Evolutionary conservation across 2,113 vertebrate genomes (phyloP).

Genomic region (Phalacrocorax aristotelis): DNA sequence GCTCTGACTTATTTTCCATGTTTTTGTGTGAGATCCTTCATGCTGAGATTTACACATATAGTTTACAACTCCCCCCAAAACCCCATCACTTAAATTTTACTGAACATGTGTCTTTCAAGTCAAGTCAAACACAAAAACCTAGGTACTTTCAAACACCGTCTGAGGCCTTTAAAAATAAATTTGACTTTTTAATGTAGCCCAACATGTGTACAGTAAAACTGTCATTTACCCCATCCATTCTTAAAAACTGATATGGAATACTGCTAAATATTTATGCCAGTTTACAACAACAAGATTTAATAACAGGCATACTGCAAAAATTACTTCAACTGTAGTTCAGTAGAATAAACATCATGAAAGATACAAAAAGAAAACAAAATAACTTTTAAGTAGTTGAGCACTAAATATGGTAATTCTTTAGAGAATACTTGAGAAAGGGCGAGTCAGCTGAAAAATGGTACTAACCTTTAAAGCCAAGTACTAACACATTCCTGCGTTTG

Average conservation of each 20-base stretch:
- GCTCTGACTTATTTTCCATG: neutral
- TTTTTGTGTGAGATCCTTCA: neutral
- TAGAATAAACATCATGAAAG: neutral
- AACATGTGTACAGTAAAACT: neutral
- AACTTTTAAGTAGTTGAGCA: neutral
- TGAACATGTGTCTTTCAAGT: neutral
- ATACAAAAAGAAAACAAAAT: neutral
- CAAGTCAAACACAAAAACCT: neutral
- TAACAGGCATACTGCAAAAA: neutral
- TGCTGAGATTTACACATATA: neutral
- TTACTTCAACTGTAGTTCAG: neutral
- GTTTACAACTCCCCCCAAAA: neutral
- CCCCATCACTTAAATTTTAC: neutral
- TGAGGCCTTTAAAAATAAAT: neutral
- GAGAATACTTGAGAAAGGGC: neutral
- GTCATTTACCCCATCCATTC: neutral
- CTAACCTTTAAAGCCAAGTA: neutral
- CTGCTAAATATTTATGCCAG: neutral
- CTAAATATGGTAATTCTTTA: neutral
- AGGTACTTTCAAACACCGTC: neutral
- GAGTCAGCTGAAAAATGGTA: neutral
- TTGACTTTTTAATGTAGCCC: neutral
- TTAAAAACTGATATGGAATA: neutral
- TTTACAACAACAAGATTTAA: neutral
- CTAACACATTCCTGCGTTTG: neutral